A percentile compares a stretch with the other conserved stretches of the same genome.
These are phyloP conservation scores for Karalla daura DNA, from an alignment of 2,797 vertebrate species.

Conservation along the genomic window DNA sequence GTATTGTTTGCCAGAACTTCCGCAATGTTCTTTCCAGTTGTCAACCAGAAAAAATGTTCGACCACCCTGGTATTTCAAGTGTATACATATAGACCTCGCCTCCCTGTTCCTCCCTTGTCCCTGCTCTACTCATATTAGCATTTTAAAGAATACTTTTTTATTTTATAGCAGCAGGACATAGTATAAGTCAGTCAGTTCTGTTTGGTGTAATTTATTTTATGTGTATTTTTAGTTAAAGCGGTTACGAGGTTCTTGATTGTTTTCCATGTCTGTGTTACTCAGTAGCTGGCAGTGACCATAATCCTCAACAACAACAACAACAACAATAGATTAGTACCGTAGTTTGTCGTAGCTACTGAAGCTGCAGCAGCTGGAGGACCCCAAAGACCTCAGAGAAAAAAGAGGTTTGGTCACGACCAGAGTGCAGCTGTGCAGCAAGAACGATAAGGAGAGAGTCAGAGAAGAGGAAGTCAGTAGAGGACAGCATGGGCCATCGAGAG, in stretches of 20 bases:
- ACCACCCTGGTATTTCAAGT: slow-evolving; percentile 45
- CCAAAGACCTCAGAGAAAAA: slow-evolving; percentile 8
- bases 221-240: no score
- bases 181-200: background rate
- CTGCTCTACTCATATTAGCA: background rate
- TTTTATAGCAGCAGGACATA: no score
- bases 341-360: slow-evolving; percentile 22
- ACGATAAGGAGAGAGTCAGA: background rate
- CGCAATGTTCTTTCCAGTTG: slow-evolving; percentile 52
- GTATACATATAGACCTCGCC: background rate
- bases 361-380: slow-evolving; percentile 23
- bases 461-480: slow-evolving; percentile 42
- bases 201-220: no score
- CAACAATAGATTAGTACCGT: background rate
- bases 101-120: slow-evolving; percentile 11
- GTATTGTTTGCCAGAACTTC: slow-evolving; percentile 57
- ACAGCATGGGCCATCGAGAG: slow-evolving; percentile 31
- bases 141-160: background rate
- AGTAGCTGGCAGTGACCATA: no score
- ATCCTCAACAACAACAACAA: no score
- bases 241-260: no score
- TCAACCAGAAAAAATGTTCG: slow-evolving; percentile 31
- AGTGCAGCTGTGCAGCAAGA: slow-evolving; percentile 11
- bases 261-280: no score
- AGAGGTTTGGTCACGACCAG: background rate